phyloP scores from a whole-genome alignment of 2,797 vertebrate species.

The Hyperoplus immaculatus region DNA sequence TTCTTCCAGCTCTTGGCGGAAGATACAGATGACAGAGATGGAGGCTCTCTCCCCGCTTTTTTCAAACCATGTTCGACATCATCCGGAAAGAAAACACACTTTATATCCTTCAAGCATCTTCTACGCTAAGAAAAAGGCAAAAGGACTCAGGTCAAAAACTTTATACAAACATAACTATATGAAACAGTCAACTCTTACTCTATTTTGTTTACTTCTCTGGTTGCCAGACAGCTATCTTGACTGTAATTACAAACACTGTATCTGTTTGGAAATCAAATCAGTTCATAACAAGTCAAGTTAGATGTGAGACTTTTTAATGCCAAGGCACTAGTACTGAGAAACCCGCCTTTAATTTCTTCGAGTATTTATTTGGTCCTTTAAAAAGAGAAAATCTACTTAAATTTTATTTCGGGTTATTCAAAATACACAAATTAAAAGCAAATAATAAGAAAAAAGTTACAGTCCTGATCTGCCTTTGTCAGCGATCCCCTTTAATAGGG shows the following conservation, averaged over 20 bases:
- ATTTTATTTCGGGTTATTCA: too few relatives aligned
- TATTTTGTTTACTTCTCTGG: not conserved
- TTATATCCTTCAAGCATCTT: slow-evolving; percentile 73
- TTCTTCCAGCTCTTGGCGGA: slow-evolving; percentile 86
- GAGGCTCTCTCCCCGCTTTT: slow-evolving; percentile 55
- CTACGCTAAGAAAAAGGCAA: slow-evolving; percentile 80
- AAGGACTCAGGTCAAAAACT: not conserved
- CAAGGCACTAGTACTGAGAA: too few relatives aligned
- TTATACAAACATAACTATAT: not conserved
- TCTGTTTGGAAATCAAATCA: not conserved
- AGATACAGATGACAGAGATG: slow-evolving; percentile 66
- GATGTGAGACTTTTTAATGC: too few relatives aligned
- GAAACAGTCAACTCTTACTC: not conserved
- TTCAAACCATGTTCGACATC: slow-evolving; percentile 64
- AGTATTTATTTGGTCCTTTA: too few relatives aligned
- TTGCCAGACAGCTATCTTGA: too few relatives aligned
- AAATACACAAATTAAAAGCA: too few relatives aligned
- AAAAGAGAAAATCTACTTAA: too few relatives aligned
- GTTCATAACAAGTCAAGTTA: too few relatives aligned
- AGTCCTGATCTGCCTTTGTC: too few relatives aligned
- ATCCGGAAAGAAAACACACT: slow-evolving; percentile 83
- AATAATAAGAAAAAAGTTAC: too few relatives aligned
- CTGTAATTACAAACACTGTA: not conserved
- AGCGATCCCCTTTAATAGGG: too few relatives aligned
- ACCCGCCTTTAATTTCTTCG: too few relatives aligned